phyloP scores from a whole-genome alignment of 2,888 invertebrate genomes.

The Periphyllus acericola region DNA sequence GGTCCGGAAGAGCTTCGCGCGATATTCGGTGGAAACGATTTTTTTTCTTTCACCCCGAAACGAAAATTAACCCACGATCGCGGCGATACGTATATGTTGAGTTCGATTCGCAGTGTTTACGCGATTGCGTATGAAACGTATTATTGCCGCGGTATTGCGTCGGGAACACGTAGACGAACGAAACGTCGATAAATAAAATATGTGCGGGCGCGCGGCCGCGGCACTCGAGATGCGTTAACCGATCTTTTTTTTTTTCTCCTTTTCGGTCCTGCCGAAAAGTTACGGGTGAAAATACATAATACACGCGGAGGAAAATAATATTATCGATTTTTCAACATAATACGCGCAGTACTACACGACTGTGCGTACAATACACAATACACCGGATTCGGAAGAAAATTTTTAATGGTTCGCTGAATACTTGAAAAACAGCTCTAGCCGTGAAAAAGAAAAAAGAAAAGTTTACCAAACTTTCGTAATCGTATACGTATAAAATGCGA shows the following conservation, averaged over 20 bases:
- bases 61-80: no score
- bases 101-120: no score
- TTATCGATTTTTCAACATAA: constrained; percentile 3
- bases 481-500: neutral
- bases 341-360: neutral
- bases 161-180: neutral
- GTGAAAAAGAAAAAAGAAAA: neutral
- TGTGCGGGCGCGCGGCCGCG: neutral
- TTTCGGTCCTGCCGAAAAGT: neutral
- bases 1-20: no score
- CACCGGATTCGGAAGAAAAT: neutral
- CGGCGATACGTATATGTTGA: no score
- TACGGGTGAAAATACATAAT: neutral
- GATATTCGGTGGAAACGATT: no score
- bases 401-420: constrained; percentile 16
- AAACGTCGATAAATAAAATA: neutral
- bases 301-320: neutral
- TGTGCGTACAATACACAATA: neutral
- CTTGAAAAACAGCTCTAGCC: constrained; percentile 13
- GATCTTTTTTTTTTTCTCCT: neutral
- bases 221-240: neutral
- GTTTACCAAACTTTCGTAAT: neutral
- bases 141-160: neutral
- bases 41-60: no score
- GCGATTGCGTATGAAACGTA: no score